A percentile compares a stretch with the other conserved stretches of the same genome.
Evolutionary conservation across 2,888 invertebrate genomes (phyloP).

Genomic region (Beris chalybata): DNA sequence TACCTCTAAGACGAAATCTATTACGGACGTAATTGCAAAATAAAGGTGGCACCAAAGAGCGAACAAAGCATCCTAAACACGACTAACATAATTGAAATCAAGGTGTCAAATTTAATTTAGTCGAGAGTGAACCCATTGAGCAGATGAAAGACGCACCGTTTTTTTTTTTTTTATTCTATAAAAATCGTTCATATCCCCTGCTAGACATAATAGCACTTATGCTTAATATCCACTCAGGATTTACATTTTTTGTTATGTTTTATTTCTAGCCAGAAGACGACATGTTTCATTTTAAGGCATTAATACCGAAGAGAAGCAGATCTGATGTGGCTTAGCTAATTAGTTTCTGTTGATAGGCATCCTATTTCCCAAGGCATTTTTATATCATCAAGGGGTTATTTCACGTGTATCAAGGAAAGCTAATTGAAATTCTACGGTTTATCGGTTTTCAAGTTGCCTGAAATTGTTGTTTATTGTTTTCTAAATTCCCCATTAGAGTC

Average conservation of each 20-base stretch:
- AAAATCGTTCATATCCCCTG: too few relatives aligned
- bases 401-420: too few relatives aligned
- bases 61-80: conserved; percentile 11
- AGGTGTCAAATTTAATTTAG: conserved; percentile 38
- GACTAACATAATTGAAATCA: conserved; percentile 38
- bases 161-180: too few relatives aligned
- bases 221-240: too few relatives aligned
- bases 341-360: conserved; percentile 27
- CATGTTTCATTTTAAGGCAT: too few relatives aligned
- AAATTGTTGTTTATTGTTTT: too few relatives aligned
- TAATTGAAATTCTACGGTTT: too few relatives aligned
- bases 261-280: neutral
- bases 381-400: too few relatives aligned
- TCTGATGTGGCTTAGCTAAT: conserved; percentile 23
- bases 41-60: conserved; percentile 17
- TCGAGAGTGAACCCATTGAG: conserved; percentile 28
- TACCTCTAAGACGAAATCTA: conserved; percentile 2
- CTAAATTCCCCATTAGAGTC: too few relatives aligned
- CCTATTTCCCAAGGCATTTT: conserved; percentile 2
- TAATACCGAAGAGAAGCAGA: neutral
- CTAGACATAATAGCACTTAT: too few relatives aligned
- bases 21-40: conserved; percentile 29
- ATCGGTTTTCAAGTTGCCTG: too few relatives aligned
- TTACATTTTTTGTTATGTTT: neutral
- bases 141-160: too few relatives aligned